Conservation (phyloP, 2,797 vertebrate genomes). For the Anguilla megastoma region DNA sequence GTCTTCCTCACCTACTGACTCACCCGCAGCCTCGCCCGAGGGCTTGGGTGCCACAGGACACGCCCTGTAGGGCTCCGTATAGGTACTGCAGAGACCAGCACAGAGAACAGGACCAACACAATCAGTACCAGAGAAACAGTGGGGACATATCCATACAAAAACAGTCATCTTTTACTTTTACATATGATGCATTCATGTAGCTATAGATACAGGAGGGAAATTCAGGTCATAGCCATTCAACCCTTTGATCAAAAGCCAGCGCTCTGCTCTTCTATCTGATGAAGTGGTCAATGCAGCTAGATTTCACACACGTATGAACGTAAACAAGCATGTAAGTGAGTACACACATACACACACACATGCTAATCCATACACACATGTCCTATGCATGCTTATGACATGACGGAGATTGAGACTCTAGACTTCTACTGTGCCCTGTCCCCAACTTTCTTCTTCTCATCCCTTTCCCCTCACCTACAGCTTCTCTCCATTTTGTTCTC, state of each 20-base stretch:
- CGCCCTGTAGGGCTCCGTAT: slow-evolving; percentile 91
- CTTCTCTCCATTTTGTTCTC: neutral
- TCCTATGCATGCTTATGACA: neutral
- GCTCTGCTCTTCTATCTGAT: neutral
- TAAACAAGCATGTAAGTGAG: neutral
- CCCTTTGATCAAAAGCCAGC: neutral
- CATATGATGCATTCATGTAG: neutral
- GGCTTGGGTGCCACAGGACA: slow-evolving; percentile 68
- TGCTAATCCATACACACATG: neutral
- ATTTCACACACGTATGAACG: neutral
- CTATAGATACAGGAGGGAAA: neutral
- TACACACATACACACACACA: neutral
- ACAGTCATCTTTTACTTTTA: neutral
- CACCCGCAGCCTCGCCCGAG: slow-evolving; percentile 56
- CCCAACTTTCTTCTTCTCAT: neutral
- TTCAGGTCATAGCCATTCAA: neutral
- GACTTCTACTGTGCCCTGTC: neutral
- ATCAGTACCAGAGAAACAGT: neutral
- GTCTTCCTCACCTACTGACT: slow-evolving; percentile 81
- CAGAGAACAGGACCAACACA: neutral
- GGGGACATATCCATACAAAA: neutral
- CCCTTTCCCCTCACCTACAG: neutral
- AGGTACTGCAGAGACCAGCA: slow-evolving; percentile 73
- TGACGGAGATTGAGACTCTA: neutral
- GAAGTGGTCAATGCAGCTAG: neutral